These are phyloP conservation scores for Thymallus thymallus DNA, from an alignment of 2,113 vertebrate species.

Conservation along the genomic window DNA sequence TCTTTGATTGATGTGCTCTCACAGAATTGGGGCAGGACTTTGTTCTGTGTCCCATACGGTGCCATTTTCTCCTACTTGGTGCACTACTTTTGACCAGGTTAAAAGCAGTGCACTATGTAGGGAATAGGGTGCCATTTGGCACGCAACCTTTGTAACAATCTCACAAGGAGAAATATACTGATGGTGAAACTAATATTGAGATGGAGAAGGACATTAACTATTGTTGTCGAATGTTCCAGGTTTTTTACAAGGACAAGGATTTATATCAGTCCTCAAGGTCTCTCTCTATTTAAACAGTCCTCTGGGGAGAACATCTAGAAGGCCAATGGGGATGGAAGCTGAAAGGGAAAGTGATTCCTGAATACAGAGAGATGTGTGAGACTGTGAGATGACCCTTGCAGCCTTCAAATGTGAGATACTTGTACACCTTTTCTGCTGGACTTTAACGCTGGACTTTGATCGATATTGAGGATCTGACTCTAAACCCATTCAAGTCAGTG, in stretches of 20 bases:
- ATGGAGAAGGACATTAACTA: not conserved
- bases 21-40: no score
- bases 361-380: not conserved
- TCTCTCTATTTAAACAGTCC: not conserved
- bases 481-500: no score
- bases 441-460: no score
- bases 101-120: no score
- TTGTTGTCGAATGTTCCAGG: not conserved
- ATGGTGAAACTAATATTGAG: not conserved
- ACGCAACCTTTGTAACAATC: not conserved
- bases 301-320: not conserved
- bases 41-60: no score
- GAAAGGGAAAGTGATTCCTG: not conserved
- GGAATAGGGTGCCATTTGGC: no score
- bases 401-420: not conserved
- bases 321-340: constrained; percentile 5
- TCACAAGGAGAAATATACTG: not conserved
- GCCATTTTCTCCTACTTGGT: no score
- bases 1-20: no score
- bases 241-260: constrained; percentile 4
- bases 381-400: not conserved
- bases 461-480: no score
- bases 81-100: no score
- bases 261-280: constrained; percentile 6
- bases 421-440: no score